These are phyloP conservation scores for Rhabditoides inermis DNA, from an alignment of 2,888 invertebrate species.

Conservation along the genomic window DNA sequence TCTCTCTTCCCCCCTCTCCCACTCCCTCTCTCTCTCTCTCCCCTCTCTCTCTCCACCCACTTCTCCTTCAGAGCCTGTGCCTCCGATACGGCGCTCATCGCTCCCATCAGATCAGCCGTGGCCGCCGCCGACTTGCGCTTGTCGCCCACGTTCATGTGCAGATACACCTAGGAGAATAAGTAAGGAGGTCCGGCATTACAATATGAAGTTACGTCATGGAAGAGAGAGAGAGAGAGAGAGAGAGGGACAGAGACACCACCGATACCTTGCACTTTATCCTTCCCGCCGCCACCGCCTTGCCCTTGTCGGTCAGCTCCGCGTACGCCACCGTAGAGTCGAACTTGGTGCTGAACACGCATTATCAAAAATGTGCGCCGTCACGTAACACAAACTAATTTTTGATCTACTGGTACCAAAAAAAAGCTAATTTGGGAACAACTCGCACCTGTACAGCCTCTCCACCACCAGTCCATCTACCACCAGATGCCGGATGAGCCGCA, in stretches of 20 bases:
- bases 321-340: conserved; percentile 29
- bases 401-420: background rate
- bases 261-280: conserved; percentile 22
- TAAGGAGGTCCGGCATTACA: background rate
- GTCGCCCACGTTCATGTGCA: conserved; percentile 26
- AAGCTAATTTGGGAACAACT: too few relatives aligned
- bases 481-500: conserved; percentile 35
- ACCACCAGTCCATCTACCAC: too few relatives aligned
- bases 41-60: conserved; percentile 14
- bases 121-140: conserved; percentile 14
- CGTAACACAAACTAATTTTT: background rate
- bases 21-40: too few relatives aligned
- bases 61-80: conserved; percentile 42
- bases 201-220: too few relatives aligned
- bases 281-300: conserved; percentile 21
- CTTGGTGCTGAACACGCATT: conserved; percentile 23
- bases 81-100: conserved; percentile 38
- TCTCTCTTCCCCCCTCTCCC: too few relatives aligned
- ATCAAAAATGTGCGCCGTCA: conserved; percentile 19
- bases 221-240: too few relatives aligned
- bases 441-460: too few relatives aligned
- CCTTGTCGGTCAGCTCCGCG: conserved; percentile 30
- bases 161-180: conserved; percentile 21
- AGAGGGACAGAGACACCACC: background rate
- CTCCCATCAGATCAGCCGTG: conserved; percentile 9